Percentiles rank a stretch among this genome's conserved stretches.
These are phyloP conservation scores for Nephrotoma appendiculata DNA, from an alignment of 2,888 invertebrate species.

Conservation along the genomic window DNA sequence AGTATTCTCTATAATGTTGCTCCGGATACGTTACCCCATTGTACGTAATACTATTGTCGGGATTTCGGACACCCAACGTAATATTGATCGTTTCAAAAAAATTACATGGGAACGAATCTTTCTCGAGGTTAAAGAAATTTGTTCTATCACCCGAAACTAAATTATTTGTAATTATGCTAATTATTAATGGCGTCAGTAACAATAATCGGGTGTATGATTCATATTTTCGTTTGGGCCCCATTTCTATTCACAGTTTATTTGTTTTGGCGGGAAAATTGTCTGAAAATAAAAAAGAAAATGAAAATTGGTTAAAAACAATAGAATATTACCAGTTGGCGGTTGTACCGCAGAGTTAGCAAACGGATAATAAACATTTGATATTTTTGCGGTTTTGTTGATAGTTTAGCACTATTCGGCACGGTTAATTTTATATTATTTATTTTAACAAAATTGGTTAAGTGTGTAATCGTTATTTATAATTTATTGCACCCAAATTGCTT, in stretches of 20 bases:
- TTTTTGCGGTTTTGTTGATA: not conserved
- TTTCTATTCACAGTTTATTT: not conserved
- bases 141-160: not conserved
- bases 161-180: not conserved
- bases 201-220: not conserved
- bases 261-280: not conserved
- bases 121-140: not conserved
- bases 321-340: not conserved
- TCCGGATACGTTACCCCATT: conserved; percentile 23
- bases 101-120: conserved; percentile 13
- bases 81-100: conserved; percentile 27
- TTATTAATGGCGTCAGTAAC: not conserved
- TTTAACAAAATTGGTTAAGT: not conserved
- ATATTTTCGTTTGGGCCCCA: not conserved
- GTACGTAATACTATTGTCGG: conserved; percentile 25
- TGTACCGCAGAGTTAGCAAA: not conserved
- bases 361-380: not conserved
- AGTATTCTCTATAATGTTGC: conserved; percentile 21
- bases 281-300: not conserved
- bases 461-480: not conserved
- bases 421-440: not conserved
- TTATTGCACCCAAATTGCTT: not conserved
- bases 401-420: not conserved
- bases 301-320: not conserved
- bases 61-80: conserved; percentile 19